Evolutionary conservation across 2,888 invertebrate species (phyloP).

Genomic region (Latrodectus elegans): DNA sequence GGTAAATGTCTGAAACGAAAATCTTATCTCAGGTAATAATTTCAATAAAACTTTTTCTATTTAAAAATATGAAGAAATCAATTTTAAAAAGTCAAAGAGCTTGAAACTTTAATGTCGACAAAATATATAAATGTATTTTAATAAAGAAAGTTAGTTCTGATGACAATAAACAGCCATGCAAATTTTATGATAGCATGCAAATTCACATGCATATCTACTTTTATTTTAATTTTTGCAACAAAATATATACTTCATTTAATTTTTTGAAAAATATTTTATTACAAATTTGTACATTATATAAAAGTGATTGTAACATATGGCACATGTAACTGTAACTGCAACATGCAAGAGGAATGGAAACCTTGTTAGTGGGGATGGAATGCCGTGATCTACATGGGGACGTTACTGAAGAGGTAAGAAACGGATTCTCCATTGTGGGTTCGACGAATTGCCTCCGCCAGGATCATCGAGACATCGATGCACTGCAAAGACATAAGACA

Average conservation of each 20-base stretch:
- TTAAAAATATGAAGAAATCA: no score
- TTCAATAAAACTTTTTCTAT: no score
- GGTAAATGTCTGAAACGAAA: no score
- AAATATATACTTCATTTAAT: slow-evolving; percentile 20
- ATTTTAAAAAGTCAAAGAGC: no score
- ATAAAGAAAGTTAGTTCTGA: not conserved
- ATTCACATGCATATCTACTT: slow-evolving; percentile 5
- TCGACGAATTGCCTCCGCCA: slow-evolving; percentile 98
- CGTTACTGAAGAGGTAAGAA: slow-evolving; percentile 98
- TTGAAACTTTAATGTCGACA: no score
- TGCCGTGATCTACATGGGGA: slow-evolving; percentile 80
- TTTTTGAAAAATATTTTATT: slow-evolving; percentile 58
- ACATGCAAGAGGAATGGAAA: slow-evolving; percentile 66
- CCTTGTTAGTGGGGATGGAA: slow-evolving; percentile 67
- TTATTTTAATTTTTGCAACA: slow-evolving; percentile 30
- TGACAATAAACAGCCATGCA: slow-evolving; percentile 41
- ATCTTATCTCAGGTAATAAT: no score
- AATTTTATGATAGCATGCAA: not conserved
- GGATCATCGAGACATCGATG: slow-evolving; percentile 99
- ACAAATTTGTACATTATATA: slow-evolving; percentile 63
- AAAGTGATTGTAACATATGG: slow-evolving; percentile 58
- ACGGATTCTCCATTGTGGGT: slow-evolving; percentile 99
- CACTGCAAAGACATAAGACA: slow-evolving; percentile 80
- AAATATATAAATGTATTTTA: no score
- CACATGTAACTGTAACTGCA: slow-evolving; percentile 62